Conservation (phyloP, 2,888 invertebrate species). For the Parnassius apollo region DNA sequence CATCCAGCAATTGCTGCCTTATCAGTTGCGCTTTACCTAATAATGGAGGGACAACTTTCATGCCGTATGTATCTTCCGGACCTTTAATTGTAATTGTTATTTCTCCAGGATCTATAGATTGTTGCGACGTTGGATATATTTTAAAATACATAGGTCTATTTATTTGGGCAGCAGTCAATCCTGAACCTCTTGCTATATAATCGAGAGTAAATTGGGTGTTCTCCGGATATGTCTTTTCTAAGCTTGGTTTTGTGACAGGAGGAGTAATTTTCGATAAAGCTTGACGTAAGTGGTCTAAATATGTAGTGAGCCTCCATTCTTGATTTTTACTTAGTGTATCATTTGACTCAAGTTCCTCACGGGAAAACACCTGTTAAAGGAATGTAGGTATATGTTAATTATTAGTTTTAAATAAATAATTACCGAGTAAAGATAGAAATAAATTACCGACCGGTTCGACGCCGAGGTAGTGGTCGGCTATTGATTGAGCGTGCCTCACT, state of each 20-base stretch:
- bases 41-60: slow-evolving; percentile 65
- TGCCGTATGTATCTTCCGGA: slow-evolving; percentile 71
- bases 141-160: slow-evolving; percentile 80
- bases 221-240: slow-evolving; percentile 62
- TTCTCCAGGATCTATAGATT: slow-evolving; percentile 70
- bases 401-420: not conserved
- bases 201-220: slow-evolving; percentile 67
- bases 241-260: slow-evolving; percentile 52
- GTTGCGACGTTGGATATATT: slow-evolving; percentile 79
- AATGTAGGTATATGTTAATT: not conserved
- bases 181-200: slow-evolving; percentile 83
- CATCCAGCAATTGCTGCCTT: slow-evolving; percentile 65
- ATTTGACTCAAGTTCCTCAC: slow-evolving; percentile 76
- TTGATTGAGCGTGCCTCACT: slow-evolving; percentile 78
- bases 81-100: slow-evolving; percentile 73
- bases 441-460: slow-evolving; percentile 75
- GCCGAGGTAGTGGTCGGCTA: slow-evolving; percentile 82
- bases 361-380: slow-evolving; percentile 79
- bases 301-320: slow-evolving; percentile 80
- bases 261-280: slow-evolving; percentile 67
- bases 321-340: slow-evolving; percentile 72
- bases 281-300: slow-evolving; percentile 73
- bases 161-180: slow-evolving; percentile 80
- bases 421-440: not conserved
- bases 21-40: slow-evolving; percentile 73